Base-by-base conservation (phyloP, 35 echinoderm and acorn worm genomes). In the Lytechinus variegatus region DNA sequence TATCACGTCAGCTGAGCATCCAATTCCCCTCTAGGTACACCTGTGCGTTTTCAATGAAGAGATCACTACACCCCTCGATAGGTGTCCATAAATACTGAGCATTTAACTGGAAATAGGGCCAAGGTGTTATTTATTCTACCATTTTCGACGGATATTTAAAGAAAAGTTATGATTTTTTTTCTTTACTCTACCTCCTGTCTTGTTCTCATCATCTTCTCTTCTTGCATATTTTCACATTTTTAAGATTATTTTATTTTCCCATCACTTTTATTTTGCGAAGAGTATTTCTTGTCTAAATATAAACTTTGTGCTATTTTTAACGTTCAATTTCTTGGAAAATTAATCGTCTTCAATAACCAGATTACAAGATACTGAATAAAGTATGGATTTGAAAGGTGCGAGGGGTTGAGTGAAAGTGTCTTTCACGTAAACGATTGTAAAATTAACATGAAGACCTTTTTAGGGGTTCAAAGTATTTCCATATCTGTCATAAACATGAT, bases 101-200 rank as follows among this genome's bases (percentile, higher is more conserved):
- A 24, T 79, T 79, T 79, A 79, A 24, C 66, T 79, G 66, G 66
- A 79, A 79, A 79, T 79, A 79, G n/a, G 66, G 66, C 66, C 66
- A 24, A 24, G 66, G 66, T 79, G 66, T 1, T 79, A 79, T 79
- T 79, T 79, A 79, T 79, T 79, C 66, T 24, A 79, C 66, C 66
- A 79, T 79, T 79, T 79, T 79, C 66, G 8, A 16, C 66, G 66
- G 66, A 24, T 79, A 79, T 79, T 79, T 79, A 24, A 79, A 24
- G 66, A 24, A 79, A 79, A 79, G 19, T 19, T 79, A 19, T n/a
- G 66, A 79, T 6, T 79, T 79, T 24, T 79, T 79, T 79, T 24
- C 66, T 79, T 4, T 79, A 79, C 66, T 24, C n/a, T 24, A 16
- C n/a, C 19, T 79, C 66, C n/a, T 3, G 66, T 79, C n/a, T 24